phyloP scores from a whole-genome alignment of 2,797 vertebrate species.

The Sebastes diploproa region DNA sequence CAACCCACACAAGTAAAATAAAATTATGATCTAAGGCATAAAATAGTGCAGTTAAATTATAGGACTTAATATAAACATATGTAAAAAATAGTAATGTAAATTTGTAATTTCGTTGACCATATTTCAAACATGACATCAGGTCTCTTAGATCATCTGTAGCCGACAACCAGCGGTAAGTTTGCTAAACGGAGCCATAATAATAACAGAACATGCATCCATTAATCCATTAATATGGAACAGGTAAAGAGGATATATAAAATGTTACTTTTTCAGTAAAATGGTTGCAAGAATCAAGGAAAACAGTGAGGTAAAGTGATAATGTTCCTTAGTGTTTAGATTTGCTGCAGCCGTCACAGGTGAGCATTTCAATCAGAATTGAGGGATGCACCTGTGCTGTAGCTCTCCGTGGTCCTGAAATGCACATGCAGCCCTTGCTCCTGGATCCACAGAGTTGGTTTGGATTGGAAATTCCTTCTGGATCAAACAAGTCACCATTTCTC shows the following conservation, averaged over 20 bases:
- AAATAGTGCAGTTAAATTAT: too few relatives aligned
- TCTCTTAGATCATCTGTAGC: not conserved
- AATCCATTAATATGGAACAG: not conserved
- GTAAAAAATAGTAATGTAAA: too few relatives aligned
- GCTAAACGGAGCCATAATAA: not conserved
- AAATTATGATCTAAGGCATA: too few relatives aligned
- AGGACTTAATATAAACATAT: too few relatives aligned
- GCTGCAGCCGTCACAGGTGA: not conserved
- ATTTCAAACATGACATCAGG: not conserved
- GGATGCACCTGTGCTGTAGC: too few relatives aligned
- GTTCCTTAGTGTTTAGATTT: not conserved
- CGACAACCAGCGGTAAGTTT: not conserved
- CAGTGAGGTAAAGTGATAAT: not conserved
- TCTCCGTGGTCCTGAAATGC: too few relatives aligned
- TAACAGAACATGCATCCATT: not conserved
- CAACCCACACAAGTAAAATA: too few relatives aligned
- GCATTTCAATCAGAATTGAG: not conserved
- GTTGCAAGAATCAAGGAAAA: not conserved
- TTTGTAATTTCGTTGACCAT: fast-evolving
- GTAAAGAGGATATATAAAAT: not conserved
- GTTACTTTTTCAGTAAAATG: not conserved
- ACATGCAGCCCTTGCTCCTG: too few relatives aligned
- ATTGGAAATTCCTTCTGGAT: too few relatives aligned
- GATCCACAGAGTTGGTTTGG: too few relatives aligned
- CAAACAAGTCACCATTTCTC: not conserved